phyloP scores from a whole-genome alignment of 2,797 vertebrate genomes.

The Fistularia tabacaria region DNA sequence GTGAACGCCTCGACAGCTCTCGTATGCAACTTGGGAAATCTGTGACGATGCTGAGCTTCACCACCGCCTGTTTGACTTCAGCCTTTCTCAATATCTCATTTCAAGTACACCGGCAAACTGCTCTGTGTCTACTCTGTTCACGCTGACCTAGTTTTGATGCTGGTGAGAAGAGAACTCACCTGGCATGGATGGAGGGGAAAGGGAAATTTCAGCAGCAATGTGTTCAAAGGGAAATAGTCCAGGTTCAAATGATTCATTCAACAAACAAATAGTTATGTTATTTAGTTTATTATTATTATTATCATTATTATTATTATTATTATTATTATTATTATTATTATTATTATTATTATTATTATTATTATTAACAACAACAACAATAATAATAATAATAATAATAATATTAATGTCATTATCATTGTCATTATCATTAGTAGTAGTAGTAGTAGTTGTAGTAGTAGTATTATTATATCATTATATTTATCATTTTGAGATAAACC shows the following conservation, averaged over 20 bases:
- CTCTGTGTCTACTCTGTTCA: constrained; percentile 35
- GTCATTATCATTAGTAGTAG: too few species aligned
- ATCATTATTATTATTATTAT: too few species aligned
- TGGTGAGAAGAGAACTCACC: constrained; percentile 26
- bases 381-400: too few species aligned
- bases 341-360: too few species aligned
- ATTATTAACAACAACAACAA: too few species aligned
- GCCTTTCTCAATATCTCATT: constrained; percentile 58
- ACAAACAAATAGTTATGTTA: constrained; percentile 22
- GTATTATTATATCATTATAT: too few species aligned
- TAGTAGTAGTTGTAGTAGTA: too few species aligned
- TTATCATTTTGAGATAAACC: too few species aligned
- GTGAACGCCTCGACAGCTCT: constrained; percentile 49
- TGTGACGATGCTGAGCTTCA: constrained; percentile 28
- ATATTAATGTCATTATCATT: too few species aligned
- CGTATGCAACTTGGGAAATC: constrained; percentile 44
- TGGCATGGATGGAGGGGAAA: constrained; percentile 26
- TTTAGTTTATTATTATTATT: constrained; percentile 10
- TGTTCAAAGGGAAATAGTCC: constrained; percentile 11
- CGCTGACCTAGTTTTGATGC: constrained; percentile 56
- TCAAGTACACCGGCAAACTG: constrained; percentile 43
- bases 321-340: too few species aligned
- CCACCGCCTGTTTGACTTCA: constrained; percentile 54
- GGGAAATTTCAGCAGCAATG: constrained; percentile 1
- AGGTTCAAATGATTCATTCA: constrained; percentile 26